Evolutionary conservation across 2,797 vertebrate species (phyloP).

Genomic region (Gobio occitaniae): DNA sequence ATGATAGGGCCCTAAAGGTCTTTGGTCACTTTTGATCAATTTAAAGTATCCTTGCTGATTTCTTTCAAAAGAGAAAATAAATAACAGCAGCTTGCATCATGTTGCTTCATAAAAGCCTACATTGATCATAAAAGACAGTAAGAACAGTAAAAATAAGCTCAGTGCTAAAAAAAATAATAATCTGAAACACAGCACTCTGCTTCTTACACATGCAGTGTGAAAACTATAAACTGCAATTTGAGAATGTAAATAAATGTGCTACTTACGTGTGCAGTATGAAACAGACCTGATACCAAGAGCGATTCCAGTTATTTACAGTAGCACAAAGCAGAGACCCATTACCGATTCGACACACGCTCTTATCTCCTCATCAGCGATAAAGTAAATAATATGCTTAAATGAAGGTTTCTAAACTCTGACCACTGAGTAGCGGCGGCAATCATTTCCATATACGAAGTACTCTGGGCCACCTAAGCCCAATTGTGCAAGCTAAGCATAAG

Average conservation of each 20-base stretch:
- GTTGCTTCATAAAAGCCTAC: not conserved
- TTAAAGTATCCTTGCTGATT: not conserved
- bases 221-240: constrained; percentile 1
- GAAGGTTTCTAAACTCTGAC: constrained; percentile 39
- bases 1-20: too few species aligned
- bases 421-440: constrained; percentile 41
- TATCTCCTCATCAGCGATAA: constrained; percentile 32
- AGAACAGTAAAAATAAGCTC: not conserved
- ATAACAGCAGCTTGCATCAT: not conserved
- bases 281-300: constrained; percentile 1
- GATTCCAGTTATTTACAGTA: not conserved
- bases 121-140: not conserved
- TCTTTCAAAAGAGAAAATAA: not conserved
- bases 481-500: constrained; percentile 67
- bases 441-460: constrained; percentile 41
- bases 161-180: not conserved
- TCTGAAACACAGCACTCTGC: not conserved
- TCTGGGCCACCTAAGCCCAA: constrained; percentile 56
- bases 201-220: not conserved
- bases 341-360: constrained; percentile 36
- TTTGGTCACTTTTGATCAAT: not conserved
- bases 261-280: not conserved
- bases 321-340: constrained; percentile 44
- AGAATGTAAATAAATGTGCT: constrained; percentile 15
- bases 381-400: constrained; percentile 46